Conservation (phyloP, 2,797 vertebrate genomes). For the Halcyon smyrnensis region DNA sequence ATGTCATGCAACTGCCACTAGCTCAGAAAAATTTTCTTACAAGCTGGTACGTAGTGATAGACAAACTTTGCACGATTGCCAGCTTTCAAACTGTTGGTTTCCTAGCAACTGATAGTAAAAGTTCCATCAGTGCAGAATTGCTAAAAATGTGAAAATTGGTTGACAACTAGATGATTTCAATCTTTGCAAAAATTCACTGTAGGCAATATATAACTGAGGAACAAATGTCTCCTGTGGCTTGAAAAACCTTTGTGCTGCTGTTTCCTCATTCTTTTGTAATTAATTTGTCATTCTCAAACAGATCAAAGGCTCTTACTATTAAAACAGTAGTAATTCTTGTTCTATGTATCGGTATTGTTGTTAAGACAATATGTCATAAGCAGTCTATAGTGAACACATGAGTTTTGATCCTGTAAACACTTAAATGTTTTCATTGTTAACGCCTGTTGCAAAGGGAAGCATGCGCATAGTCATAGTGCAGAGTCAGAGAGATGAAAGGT, state of each 20-base stretch:
- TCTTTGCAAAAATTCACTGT: not conserved
- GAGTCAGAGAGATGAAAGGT: not conserved
- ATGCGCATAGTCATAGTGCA: rapidly evolving
- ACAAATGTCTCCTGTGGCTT: not conserved
- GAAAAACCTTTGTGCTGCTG: not conserved
- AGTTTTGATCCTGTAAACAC: not conserved
- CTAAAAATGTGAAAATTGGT: not conserved
- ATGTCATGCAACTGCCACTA: not conserved
- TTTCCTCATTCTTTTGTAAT: not conserved
- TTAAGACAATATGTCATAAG: not conserved
- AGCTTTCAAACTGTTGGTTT: not conserved
- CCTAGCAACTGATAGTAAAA: not conserved
- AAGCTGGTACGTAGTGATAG: not conserved
- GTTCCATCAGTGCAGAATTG: not conserved
- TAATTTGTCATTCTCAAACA: not conserved
- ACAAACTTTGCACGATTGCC: not conserved
- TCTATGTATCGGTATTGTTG: rapidly evolving
- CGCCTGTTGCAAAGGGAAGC: not conserved
- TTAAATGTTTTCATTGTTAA: not conserved
- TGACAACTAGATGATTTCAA: not conserved
- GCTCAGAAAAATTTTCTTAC: not conserved
- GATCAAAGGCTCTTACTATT: not conserved
- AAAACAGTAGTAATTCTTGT: not conserved
- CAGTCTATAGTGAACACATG: not conserved
- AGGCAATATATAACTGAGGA: not conserved